These are phyloP conservation scores for Pseudoips prasinana DNA, from an alignment of 2,888 invertebrate species.

Conservation along the genomic window DNA sequence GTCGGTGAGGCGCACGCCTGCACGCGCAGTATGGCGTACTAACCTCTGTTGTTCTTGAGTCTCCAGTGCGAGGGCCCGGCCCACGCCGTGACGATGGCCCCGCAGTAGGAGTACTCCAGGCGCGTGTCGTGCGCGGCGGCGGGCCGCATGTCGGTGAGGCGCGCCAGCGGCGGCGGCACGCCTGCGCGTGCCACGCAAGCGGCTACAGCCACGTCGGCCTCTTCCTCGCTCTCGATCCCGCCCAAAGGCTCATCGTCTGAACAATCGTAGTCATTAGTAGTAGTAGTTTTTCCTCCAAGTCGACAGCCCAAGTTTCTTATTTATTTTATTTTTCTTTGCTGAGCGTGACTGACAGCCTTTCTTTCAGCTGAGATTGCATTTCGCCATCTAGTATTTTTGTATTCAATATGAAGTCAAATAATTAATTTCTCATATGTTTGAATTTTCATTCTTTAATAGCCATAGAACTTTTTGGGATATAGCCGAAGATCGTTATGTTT, in stretches of 20 bases:
- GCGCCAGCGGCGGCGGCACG: constrained; percentile 21
- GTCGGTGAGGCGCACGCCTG: constrained; percentile 73
- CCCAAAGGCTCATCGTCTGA: constrained; percentile 70
- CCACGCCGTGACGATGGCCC: constrained; percentile 84
- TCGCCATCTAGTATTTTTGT: too few species aligned
- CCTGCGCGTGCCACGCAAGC: constrained; percentile 61
- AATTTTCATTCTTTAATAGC: too few species aligned
- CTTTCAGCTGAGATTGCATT: too few species aligned
- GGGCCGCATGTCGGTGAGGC: constrained; percentile 82
- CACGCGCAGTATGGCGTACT: constrained; percentile 42
- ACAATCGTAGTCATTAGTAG: not conserved
- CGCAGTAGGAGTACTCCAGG: constrained; percentile 87
- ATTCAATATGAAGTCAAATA: too few species aligned
- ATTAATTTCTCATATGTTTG: too few species aligned
- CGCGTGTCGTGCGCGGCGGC: constrained; percentile 64
- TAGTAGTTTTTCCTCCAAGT: too few species aligned
- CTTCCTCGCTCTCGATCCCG: constrained; percentile 70
- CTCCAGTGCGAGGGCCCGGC: constrained; percentile 94
- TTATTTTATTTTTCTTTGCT: too few species aligned
- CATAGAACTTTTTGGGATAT: too few species aligned
- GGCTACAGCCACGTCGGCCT: constrained; percentile 64
- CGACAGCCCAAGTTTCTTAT: too few species aligned
- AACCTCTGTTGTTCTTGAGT: constrained; percentile 78
- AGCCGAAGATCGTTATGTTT: too few species aligned
- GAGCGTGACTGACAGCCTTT: too few species aligned